These are phyloP conservation scores for Oophaga pumilio DNA, from an alignment of 2,113 vertebrate species.

Conservation along the genomic window DNA sequence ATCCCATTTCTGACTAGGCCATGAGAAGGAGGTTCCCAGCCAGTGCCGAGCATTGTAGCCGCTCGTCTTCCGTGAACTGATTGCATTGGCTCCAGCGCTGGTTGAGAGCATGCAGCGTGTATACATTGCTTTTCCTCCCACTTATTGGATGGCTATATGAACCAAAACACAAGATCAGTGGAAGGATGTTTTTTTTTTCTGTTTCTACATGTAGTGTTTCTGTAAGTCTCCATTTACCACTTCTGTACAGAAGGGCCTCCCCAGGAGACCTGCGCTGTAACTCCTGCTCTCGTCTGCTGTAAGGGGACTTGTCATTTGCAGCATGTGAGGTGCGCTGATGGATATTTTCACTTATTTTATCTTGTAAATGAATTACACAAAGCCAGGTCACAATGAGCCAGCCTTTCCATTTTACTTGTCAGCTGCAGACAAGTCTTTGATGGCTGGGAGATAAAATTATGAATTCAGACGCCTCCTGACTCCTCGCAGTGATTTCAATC, in stretches of 20 bases:
- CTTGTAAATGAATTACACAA: conserved; percentile 76
- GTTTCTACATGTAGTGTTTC: not conserved
- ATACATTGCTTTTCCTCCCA: no score
- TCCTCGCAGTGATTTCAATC: conserved; percentile 64
- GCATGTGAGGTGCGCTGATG: conserved; percentile 67
- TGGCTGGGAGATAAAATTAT: conserved; percentile 60
- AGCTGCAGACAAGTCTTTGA: conserved; percentile 54
- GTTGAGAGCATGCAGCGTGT: no score
- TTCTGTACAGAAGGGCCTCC: not conserved
- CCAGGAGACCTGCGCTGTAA: not conserved
- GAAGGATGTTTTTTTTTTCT: no score
- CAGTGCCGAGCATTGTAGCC: no score
- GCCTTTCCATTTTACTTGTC: conserved; percentile 38
- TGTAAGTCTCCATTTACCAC: not conserved
- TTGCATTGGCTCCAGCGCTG: no score
- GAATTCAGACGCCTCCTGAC: conserved; percentile 65
- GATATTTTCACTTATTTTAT: conserved; percentile 79
- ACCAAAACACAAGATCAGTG: no score
- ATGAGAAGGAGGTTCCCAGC: no score
- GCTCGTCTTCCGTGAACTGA: no score
- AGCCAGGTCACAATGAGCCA: conserved; percentile 59
- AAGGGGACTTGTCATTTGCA: conserved; percentile 64
- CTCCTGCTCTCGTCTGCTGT: conserved; percentile 12
- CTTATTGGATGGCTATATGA: no score
- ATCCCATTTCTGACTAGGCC: no score